phyloP scores from a whole-genome alignment of 2,888 invertebrate species.

The Cyaniris semiargus region DNA sequence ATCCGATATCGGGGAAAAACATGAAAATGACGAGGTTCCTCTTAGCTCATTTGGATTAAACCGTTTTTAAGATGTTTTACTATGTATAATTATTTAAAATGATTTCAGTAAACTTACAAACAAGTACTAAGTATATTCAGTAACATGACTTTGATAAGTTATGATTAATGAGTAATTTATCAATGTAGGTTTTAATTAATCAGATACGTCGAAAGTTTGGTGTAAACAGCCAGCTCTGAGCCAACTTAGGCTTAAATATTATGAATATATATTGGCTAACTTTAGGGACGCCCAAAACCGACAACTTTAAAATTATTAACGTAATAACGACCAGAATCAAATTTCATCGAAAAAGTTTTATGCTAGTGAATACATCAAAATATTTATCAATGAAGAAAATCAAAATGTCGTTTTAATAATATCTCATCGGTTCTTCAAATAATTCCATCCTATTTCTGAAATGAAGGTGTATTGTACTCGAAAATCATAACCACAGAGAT shows the following conservation, averaged over 20 bases:
- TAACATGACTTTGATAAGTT: background rate
- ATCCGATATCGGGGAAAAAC: no score
- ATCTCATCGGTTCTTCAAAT: background rate
- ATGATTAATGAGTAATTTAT: conserved; percentile 23
- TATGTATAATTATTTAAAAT: background rate
- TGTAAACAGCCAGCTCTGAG: conserved; percentile 61
- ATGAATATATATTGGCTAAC: conserved; percentile 77
- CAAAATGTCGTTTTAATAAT: background rate
- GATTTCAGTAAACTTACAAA: background rate
- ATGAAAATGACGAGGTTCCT: no score
- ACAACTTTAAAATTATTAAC: conserved; percentile 72
- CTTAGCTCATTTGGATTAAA: no score
- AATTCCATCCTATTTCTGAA: no score
- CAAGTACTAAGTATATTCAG: background rate
- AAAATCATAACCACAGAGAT: no score
- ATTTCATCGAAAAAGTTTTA: background rate
- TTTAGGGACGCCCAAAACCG: conserved; percentile 67
- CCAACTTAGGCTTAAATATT: conserved; percentile 70
- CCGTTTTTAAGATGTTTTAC: no score
- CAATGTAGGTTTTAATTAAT: conserved; percentile 42
- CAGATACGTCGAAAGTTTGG: conserved; percentile 53
- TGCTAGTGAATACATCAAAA: background rate
- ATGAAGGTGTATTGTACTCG: no score
- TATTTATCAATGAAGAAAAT: background rate
- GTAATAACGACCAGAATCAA: conserved; percentile 47